These are phyloP conservation scores for Clarias macrocephalus DNA, from an alignment of 2,113 vertebrate species.

Conservation along the genomic window DNA sequence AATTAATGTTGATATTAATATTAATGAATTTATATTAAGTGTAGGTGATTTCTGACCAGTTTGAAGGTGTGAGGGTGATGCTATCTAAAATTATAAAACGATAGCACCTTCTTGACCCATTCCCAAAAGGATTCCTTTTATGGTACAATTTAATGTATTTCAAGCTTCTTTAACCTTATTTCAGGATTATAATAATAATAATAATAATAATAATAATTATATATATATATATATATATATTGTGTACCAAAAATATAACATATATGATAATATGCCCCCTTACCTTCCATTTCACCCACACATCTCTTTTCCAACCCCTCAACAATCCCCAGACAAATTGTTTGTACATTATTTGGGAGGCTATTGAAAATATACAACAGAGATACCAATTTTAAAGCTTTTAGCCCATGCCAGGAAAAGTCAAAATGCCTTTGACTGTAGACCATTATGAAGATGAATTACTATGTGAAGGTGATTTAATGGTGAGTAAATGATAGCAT, in stretches of 20 bases:
- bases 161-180: neutral
- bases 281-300: neutral
- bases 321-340: neutral
- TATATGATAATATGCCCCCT: neutral
- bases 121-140: neutral
- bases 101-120: neutral
- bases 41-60: neutral
- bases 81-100: neutral
- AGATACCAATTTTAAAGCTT: neutral
- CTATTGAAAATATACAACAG: neutral
- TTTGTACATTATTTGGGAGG: neutral
- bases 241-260: neutral
- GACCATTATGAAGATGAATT: neutral
- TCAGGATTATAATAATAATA: too few relatives aligned
- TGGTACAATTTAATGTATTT: neutral
- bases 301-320: neutral
- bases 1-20: too few relatives aligned
- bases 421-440: neutral
- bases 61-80: neutral
- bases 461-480: neutral
- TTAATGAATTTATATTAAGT: neutral
- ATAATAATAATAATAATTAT: too few relatives aligned
- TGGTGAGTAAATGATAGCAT: neutral
- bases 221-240: too few relatives aligned
- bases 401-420: neutral